phyloP scores from a whole-genome alignment of 2,888 invertebrate species.

The Mallateleia sp. region DNA sequence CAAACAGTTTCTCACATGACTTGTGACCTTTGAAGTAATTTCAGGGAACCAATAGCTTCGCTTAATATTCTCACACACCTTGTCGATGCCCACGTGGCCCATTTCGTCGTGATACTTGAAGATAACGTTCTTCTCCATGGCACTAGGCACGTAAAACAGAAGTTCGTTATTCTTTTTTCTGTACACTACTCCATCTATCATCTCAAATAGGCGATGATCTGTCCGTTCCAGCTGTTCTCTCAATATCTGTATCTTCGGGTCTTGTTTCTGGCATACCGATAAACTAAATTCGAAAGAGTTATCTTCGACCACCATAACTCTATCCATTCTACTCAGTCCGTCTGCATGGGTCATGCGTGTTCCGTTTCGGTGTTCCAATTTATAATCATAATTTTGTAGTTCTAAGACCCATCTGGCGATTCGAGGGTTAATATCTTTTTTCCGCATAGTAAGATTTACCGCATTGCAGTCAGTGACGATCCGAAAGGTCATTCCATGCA shows the following conservation, averaged over 20 bases:
- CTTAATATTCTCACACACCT: conserved; percentile 60
- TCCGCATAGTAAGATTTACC: conserved; percentile 67
- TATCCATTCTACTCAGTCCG: conserved; percentile 68
- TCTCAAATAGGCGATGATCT: conserved; percentile 68
- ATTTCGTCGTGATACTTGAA: conserved; percentile 76
- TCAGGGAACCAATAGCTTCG: conserved; percentile 71
- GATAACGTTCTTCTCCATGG: conserved; percentile 67
- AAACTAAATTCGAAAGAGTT: conserved; percentile 75
- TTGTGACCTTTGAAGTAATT: conserved; percentile 27
- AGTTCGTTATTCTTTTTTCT: conserved; percentile 52
- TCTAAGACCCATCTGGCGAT: conserved; percentile 80
- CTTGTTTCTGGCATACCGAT: conserved; percentile 63
- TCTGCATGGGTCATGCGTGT: conserved; percentile 79
- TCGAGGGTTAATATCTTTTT: conserved; percentile 81
- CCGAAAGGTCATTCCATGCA: conserved; percentile 79
- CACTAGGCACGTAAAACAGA: conserved; percentile 75
- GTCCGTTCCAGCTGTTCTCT: conserved; percentile 39
- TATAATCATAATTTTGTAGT: conserved; percentile 74
- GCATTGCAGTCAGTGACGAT: conserved; percentile 40
- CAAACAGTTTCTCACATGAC: conserved; percentile 64
- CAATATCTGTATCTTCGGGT: conserved; percentile 43
- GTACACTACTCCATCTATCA: conserved; percentile 76
- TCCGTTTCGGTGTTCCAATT: conserved; percentile 72
- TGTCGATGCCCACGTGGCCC: conserved; percentile 75
- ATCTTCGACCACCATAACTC: conserved; percentile 52